Base-by-base conservation (phyloP, 2,888 invertebrate genomes). In the Eubasilissa splendida region DNA sequence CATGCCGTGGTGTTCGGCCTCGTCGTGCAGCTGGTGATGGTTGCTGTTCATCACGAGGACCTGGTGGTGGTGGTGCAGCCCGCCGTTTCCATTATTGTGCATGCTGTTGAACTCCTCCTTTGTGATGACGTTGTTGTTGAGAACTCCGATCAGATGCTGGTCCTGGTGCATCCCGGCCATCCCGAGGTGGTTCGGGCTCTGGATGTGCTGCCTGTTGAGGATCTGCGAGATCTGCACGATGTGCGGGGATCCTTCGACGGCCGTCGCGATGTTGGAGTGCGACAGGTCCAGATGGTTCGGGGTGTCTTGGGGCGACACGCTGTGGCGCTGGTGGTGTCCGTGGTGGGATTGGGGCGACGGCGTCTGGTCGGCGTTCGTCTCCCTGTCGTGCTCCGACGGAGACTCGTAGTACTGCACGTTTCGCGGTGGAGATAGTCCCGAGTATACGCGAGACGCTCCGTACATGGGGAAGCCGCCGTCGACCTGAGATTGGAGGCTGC, bases 21-120 rank as follows among this genome's bases (percentile, higher is more conserved):
- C 84, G 2, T 84, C 88, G 56, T 88, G 88, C 78, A 88, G 84
- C 58, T 79, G 78, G 10, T 84, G 84, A 50, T 82, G 82, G 58
- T 56, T 73, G 50, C 56, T 31, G 42, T 82, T 66, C 58, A 70
- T 63, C 65, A 80, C 74, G 78, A 83, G 73, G 50, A 80, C 77
- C 59, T 81, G 56, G 22, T 80, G 77, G 10, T 65, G 77, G 53
- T 75, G 82, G 14, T 80, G 71, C 66, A 88, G 85, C 1, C 85
- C 70, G 50, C 84, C 82, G 79, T 83, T 84, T 58, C 84, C 84
- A 65, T 84, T 84, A 76, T 85, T 86, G 79, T 86, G 86, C 58
- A 78, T 83, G 33, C 83, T 82, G 63, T 83, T 83, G 70, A 84
- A 82, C 42, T 83, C 86, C 53, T 84, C 85, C 58, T 85, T 86